Evolutionary conservation across 1,140 invertebrate genomes (phyloP), one percentile per base, ranked within the genome.

Genomic region (Drosophila fuyamai): DNA sequence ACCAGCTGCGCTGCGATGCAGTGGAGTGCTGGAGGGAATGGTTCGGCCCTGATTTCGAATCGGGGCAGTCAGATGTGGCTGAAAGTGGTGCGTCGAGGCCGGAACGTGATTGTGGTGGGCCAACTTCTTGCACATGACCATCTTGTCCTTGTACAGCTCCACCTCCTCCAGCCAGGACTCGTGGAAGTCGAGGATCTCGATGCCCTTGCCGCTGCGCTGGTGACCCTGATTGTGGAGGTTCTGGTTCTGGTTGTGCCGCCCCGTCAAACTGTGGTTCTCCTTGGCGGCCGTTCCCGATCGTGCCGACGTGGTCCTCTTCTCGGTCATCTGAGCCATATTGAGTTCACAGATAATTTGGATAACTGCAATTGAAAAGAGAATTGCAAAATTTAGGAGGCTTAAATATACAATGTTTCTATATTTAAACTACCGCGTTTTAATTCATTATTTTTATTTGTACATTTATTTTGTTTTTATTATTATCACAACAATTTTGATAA

Each of bases 161-260:
- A 92, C 85, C 66, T 92, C 91, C 46, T 92, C 90, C 47, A 91
- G 74, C 91, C 91, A 92, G 13, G 91, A 92, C 16, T 92, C 91
- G 16, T 92, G 91, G 41, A 92, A 92, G 47, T 92, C 91, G 16
- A 91, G 59, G 6, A 92, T 92, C 53, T 92, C 91, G n/a, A 92
- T 76, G 46, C 90, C 86, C 56, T 91, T 91, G 44, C 85, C 70
- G 18, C 59, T 66, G 70, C 35, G 72, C 47, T 84, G 36, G 58
- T 72, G 46, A 53, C 60, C 14, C 50, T 36, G 12, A 18, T 44
- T 14, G 66, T 48, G 55, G 4, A 18, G 44, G 3, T 27, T 23
- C 12, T 38, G 27, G 8, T 32, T 32, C 16, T 62, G 60, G n/a
- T 43, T 27, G 36, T 51, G 32, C 0, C 44, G 65, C 6, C 60